phyloP scores from a whole-genome alignment of 2,797 vertebrate genomes.

The Ceryle rudis region DNA sequence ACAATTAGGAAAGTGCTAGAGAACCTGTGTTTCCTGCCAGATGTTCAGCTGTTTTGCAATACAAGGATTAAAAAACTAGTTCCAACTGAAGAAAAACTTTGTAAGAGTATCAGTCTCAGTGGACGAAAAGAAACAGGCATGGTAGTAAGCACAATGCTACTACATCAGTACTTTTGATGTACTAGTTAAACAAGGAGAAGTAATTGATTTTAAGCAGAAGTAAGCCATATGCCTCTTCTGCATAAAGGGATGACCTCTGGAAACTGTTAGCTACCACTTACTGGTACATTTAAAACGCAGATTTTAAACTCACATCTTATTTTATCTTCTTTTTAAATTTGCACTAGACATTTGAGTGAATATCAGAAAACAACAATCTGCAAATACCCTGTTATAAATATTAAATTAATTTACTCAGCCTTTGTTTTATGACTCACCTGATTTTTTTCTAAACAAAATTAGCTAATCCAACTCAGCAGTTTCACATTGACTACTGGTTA shows the following conservation, averaged over 20 bases:
- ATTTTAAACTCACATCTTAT: neutral
- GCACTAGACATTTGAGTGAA: neutral
- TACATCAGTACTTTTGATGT: neutral
- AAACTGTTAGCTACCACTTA: neutral
- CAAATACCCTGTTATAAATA: neutral
- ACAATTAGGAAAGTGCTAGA: neutral
- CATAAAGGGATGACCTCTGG: neutral
- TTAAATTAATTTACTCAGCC: neutral
- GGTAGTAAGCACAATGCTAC: neutral
- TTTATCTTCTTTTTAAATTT: neutral
- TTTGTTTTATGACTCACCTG: neutral
- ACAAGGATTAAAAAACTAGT: neutral
- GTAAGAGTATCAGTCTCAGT: rapidly evolving
- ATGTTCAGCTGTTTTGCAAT: neutral
- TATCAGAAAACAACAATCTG: neutral
- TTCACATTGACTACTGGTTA: neutral
- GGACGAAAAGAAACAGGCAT: neutral
- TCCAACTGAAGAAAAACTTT: neutral
- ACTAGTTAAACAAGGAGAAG: neutral
- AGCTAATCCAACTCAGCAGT: neutral
- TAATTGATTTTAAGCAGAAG: neutral
- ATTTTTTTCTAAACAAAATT: neutral
- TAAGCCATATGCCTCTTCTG: neutral
- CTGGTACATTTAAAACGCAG: neutral
- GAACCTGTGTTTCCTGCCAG: neutral